Evolutionary conservation across 2,888 invertebrate genomes (phyloP).

Genomic region (Hartigia nigra): DNA sequence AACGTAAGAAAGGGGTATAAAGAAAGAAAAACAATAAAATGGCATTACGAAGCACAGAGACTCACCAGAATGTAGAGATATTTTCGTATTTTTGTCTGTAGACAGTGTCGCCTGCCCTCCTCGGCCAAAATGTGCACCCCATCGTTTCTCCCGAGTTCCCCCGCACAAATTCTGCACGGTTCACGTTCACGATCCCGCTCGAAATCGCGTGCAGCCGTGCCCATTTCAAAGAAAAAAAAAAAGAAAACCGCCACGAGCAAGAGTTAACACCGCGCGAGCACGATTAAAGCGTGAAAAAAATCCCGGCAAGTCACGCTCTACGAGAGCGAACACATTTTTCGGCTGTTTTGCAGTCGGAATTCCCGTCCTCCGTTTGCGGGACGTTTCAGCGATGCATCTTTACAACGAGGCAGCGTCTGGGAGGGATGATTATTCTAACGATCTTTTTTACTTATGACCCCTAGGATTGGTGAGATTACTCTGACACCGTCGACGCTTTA

Average conservation of each 20-base stretch:
- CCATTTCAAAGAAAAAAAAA: slow-evolving; percentile 42
- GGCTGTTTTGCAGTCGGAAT: background rate
- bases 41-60: slow-evolving; percentile 19
- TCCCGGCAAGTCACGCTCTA: background rate
- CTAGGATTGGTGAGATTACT: slow-evolving; percentile 60
- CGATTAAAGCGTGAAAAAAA: background rate
- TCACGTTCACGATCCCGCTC: slow-evolving; percentile 42
- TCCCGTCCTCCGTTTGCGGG: background rate
- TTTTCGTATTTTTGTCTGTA: slow-evolving; percentile 76
- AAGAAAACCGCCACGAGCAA: slow-evolving; percentile 16
- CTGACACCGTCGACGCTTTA: slow-evolving; percentile 56
- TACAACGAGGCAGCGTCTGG: slow-evolving; percentile 24
- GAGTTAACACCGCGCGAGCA: background rate
- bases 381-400: slow-evolving; percentile 28
- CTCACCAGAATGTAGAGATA: slow-evolving; percentile 77
- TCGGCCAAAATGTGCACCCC: slow-evolving; percentile 75
- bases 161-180: slow-evolving; percentile 74
- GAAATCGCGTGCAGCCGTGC: slow-evolving; percentile 40
- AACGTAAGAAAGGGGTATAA: background rate
- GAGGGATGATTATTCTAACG: slow-evolving; percentile 57
- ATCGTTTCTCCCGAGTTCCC: slow-evolving; percentile 69
- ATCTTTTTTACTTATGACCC: slow-evolving; percentile 53
- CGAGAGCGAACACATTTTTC: slow-evolving; percentile 5
- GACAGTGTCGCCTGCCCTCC: slow-evolving; percentile 74
- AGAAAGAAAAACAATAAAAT: background rate